Percentiles rank a stretch among this genome's conserved stretches.
Evolutionary conservation across 2,888 invertebrate genomes (phyloP).

Genomic region (Amblyjoppa fuscipennis): DNA sequence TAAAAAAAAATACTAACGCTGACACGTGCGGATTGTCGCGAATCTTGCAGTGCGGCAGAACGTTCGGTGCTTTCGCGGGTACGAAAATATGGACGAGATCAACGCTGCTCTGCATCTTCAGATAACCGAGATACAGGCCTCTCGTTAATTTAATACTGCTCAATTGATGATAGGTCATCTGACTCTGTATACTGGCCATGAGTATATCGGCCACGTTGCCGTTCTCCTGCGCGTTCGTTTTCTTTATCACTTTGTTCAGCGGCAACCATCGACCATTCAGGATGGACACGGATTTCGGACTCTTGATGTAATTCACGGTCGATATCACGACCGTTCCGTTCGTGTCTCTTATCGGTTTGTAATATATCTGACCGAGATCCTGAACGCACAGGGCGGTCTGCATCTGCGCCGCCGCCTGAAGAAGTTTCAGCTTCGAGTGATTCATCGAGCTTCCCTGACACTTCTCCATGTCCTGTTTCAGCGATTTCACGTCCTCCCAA

Average conservation of each 20-base stretch:
- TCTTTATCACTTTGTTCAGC: constrained; percentile 93
- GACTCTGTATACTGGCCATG: constrained; percentile 94
- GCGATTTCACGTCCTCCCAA: constrained; percentile 97
- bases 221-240: constrained; percentile 90
- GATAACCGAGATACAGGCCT: constrained; percentile 97
- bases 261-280: constrained; percentile 97
- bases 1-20: constrained; percentile 88
- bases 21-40: constrained; percentile 98
- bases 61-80: constrained; percentile 96
- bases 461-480: constrained; percentile 97
- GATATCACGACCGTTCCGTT: constrained; percentile 96
- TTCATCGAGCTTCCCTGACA: constrained; percentile 94
- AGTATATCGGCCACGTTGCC: constrained; percentile 92
- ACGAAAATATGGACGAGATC: constrained; percentile 97
- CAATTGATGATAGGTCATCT: constrained; percentile 91
- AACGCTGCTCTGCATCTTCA: constrained; percentile 98
- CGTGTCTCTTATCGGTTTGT: constrained; percentile 95
- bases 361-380: constrained; percentile 97
- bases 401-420: constrained; percentile 97
- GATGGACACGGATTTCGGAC: constrained; percentile 94
- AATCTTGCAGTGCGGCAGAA: constrained; percentile 96
- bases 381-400: constrained; percentile 96
- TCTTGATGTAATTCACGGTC: constrained; percentile 92
- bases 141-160: constrained; percentile 93
- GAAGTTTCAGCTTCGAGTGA: constrained; percentile 95